These are phyloP conservation scores for Bombus vancouverensis DNA, from an alignment of 1,140 invertebrate species.

Conservation along the genomic window DNA sequence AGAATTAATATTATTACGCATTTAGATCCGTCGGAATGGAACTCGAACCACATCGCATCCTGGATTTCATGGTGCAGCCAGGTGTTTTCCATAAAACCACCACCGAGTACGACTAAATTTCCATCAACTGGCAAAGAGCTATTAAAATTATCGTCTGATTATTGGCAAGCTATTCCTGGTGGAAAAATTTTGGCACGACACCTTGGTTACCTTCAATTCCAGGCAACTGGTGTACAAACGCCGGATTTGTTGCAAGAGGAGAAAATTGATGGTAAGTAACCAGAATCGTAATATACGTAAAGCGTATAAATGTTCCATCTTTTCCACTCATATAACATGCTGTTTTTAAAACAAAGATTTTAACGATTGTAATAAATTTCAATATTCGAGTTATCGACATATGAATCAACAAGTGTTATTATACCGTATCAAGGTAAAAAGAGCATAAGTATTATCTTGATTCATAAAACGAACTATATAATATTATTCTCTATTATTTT, in stretches of 20 bases:
- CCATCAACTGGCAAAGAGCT: slow-evolving; percentile 85
- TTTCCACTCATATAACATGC: not conserved
- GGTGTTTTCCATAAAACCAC: slow-evolving; percentile 84
- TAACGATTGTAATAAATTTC: not conserved
- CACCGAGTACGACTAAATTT: slow-evolving; percentile 83
- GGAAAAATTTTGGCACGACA: slow-evolving; percentile 73
- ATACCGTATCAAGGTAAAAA: too few species aligned
- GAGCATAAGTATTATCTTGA: not conserved
- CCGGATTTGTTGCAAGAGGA: slow-evolving; percentile 70
- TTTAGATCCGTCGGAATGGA: slow-evolving; percentile 87
- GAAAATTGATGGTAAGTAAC: slow-evolving; percentile 67
- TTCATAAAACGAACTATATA: not conserved
- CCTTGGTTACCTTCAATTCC: slow-evolving; percentile 72
- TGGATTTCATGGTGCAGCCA: slow-evolving; percentile 87
- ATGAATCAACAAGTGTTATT: not conserved
- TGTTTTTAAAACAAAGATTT: not conserved
- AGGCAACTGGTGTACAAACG: slow-evolving; percentile 73
- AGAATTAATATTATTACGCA: slow-evolving; percentile 6
- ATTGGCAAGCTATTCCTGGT: slow-evolving; percentile 64
- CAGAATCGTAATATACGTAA: not conserved
- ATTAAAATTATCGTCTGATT: slow-evolving; percentile 80
- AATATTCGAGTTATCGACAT: not conserved
- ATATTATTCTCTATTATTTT: too few species aligned
- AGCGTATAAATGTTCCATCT: not conserved
- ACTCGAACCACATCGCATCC: slow-evolving; percentile 83